Conservation (phyloP, 2,797 vertebrate genomes). For the Gobio occitaniae region DNA sequence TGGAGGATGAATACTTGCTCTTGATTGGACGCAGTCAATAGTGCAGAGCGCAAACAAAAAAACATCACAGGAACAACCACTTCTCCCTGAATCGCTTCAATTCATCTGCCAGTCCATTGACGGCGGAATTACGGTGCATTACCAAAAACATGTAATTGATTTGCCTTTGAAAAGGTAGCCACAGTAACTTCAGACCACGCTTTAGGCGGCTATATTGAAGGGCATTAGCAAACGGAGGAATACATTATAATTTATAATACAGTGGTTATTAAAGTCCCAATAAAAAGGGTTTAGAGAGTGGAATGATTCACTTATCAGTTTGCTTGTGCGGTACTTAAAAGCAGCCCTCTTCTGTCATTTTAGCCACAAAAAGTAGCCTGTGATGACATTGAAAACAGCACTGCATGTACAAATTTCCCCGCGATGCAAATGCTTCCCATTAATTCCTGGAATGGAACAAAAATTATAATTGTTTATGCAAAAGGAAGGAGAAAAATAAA, state of each 20-base stretch:
- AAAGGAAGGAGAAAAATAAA: constrained; percentile 63
- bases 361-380: constrained; percentile 78
- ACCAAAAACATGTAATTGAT: constrained; percentile 79
- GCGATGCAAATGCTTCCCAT: constrained; percentile 74
- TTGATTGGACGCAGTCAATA: constrained; percentile 71
- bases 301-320: constrained; percentile 85
- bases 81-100: constrained; percentile 66
- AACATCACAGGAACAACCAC: constrained; percentile 46
- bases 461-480: constrained; percentile 76
- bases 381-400: constrained; percentile 83
- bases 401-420: constrained; percentile 77
- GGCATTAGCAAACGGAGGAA: constrained; percentile 83
- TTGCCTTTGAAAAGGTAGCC: constrained; percentile 78
- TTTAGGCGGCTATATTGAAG: constrained; percentile 75
- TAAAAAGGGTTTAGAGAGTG: constrained; percentile 81
- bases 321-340: constrained; percentile 82
- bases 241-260: constrained; percentile 87
- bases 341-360: constrained; percentile 80
- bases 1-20: constrained; percentile 69
- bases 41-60: constrained; percentile 69
- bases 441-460: constrained; percentile 69
- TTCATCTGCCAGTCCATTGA: constrained; percentile 72
- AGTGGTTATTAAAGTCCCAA: constrained; percentile 83
- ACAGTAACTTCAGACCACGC: constrained; percentile 80
- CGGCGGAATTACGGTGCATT: constrained; percentile 73